Conservation (phyloP, 2,888 invertebrate species). For the Luperina nickerlii region DNA sequence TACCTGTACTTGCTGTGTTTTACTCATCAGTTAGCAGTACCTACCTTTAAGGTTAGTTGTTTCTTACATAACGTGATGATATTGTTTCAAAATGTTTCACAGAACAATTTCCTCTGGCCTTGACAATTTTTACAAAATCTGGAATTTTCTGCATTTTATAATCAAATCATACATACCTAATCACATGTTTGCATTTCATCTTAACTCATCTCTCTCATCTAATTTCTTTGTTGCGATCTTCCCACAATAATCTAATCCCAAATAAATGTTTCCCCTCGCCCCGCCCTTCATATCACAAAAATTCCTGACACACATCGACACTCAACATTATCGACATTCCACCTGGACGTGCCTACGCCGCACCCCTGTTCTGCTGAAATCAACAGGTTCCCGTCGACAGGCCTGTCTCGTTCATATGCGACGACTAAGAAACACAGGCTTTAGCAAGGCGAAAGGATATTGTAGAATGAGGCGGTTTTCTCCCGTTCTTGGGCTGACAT, state of each 20-base stretch:
- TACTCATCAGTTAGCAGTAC: neutral
- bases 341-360: slow-evolving; percentile 36
- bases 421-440: slow-evolving; percentile 60
- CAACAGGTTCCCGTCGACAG: slow-evolving; percentile 84
- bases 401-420: slow-evolving; percentile 71
- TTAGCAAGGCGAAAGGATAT: slow-evolving; percentile 40
- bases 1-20: neutral
- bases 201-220: neutral
- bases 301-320: slow-evolving; percentile 44
- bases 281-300: neutral
- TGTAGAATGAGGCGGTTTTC: neutral
- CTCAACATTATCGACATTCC: slow-evolving; percentile 48
- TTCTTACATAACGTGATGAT: neutral
- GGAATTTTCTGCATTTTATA: neutral
- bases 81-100: neutral
- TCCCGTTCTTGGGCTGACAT: neutral
- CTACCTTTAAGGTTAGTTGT: neutral
- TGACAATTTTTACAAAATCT: neutral
- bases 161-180: neutral
- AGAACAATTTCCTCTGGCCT: too few relatives aligned
- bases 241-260: neutral
- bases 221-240: neutral
- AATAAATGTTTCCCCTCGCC: neutral
- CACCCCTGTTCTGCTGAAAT: slow-evolving; percentile 81
- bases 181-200: too few relatives aligned